Evolutionary conservation across 2,113 vertebrate genomes (phyloP).

Genomic region (Proteles cristata): DNA sequence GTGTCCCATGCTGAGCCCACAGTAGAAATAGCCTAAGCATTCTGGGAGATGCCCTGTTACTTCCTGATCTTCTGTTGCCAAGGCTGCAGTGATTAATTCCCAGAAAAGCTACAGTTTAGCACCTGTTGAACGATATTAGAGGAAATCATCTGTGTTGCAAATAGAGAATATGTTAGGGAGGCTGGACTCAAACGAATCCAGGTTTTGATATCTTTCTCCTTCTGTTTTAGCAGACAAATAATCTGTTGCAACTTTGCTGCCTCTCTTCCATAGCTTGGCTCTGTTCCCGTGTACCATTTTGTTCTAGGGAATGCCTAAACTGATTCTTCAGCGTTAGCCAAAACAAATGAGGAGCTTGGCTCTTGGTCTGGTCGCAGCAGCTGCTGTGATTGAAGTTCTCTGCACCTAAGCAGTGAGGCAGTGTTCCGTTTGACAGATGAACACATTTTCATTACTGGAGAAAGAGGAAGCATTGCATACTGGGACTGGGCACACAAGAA

Average conservation of each 20-base stretch:
- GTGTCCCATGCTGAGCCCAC: neutral
- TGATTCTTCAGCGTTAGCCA: constrained; percentile 87
- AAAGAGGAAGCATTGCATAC: constrained; percentile 62
- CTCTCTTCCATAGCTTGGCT: constrained; percentile 87
- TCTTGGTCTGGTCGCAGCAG: constrained; percentile 82
- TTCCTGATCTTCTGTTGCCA: constrained; percentile 50
- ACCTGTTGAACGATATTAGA: constrained; percentile 81
- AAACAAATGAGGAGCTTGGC: constrained; percentile 88
- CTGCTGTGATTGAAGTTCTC: constrained; percentile 83
- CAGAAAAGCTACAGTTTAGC: constrained; percentile 80
- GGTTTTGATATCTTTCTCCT: constrained; percentile 83
- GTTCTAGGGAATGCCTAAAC: constrained; percentile 87
- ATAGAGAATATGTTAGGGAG: constrained; percentile 73
- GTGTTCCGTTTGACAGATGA: constrained; percentile 74
- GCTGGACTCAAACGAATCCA: constrained; percentile 79
- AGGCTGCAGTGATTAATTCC: constrained; percentile 62
- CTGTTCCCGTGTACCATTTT: constrained; percentile 86
- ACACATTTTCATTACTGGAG: constrained; percentile 71
- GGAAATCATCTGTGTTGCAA: constrained; percentile 81
- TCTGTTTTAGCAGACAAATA: constrained; percentile 89
- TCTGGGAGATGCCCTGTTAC: constrained; percentile 25
- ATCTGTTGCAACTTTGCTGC: constrained; percentile 87
- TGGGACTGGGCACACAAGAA: constrained; percentile 27
- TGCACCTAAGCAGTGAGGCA: constrained; percentile 83
- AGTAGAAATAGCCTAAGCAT: neutral